A percentile compares a stretch with the other conserved stretches of the same genome.
Evolutionary conservation across 2,888 invertebrate genomes (phyloP).

Genomic region (Odontomyia ornata): DNA sequence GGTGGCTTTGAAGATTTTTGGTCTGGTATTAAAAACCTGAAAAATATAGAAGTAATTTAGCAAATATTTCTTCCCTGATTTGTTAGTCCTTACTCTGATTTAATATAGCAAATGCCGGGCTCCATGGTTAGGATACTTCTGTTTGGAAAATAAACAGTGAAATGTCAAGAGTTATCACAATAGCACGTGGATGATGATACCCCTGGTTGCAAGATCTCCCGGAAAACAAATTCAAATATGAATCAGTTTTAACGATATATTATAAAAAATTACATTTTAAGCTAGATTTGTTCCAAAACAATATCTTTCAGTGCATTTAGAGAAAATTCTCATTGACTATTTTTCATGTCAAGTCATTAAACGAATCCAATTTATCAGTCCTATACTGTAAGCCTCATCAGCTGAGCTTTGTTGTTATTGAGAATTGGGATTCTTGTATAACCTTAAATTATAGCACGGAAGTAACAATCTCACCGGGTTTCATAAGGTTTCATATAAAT

Average conservation of each 20-base stretch:
- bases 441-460: neutral
- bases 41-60: neutral
- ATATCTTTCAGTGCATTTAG: no score
- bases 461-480: no score
- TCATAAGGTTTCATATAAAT: no score
- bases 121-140: conserved; percentile 55
- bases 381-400: neutral
- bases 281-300: no score
- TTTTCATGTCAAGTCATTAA: neutral
- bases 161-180: neutral
- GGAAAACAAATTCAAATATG: neutral
- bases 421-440: neutral
- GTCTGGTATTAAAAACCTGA: conserved; percentile 1
- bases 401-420: neutral
- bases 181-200: conserved; percentile 11
- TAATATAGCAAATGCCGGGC: conserved; percentile 62
- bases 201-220: neutral
- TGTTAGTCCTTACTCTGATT: conserved; percentile 51
- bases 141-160: conserved; percentile 11
- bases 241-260: neutral
- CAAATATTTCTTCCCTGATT: neutral
- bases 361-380: no score
- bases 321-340: neutral
- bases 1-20: neutral
- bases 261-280: neutral